Evolutionary conservation across 2,888 invertebrate species (phyloP).

Genomic region (Slavum lentiscoides): DNA sequence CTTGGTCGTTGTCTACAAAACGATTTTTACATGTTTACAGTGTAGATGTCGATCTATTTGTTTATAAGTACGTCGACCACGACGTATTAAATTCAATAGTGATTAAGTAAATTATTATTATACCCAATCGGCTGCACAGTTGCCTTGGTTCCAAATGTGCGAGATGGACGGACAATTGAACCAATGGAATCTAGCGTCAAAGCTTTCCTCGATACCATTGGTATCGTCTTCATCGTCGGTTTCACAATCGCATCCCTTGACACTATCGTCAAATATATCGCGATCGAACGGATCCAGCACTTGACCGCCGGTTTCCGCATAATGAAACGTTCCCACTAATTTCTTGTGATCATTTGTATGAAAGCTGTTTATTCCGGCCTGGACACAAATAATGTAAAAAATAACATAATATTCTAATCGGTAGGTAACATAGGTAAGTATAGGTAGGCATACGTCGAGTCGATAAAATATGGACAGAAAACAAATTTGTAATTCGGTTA

Average conservation of each 20-base stretch:
- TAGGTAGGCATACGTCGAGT: too few relatives aligned
- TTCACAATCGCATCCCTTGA: neutral
- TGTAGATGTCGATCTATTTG: too few relatives aligned
- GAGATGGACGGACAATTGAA: conserved; percentile 79
- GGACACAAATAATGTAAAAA: neutral
- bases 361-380: conserved; percentile 37
- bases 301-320: neutral
- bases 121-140: conserved; percentile 85
- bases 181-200: conserved; percentile 81
- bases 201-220: conserved; percentile 69
- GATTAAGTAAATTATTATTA: neutral
- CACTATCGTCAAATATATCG: neutral
- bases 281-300: neutral
- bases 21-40: too few relatives aligned
- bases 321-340: conserved; percentile 17
- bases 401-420: neutral
- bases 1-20: too few relatives aligned
- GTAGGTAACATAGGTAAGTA: too few relatives aligned
- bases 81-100: neutral
- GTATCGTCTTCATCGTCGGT: conserved; percentile 54
- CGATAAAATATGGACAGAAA: too few relatives aligned
- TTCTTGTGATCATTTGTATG: conserved; percentile 34
- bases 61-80: too few relatives aligned
- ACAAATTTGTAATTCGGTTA: too few relatives aligned
- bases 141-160: conserved; percentile 83